A percentile compares a stretch with the other conserved stretches of the same genome.
phyloP scores from a whole-genome alignment of 2,113 vertebrate species.

The Acrocephalus kingi region DNA sequence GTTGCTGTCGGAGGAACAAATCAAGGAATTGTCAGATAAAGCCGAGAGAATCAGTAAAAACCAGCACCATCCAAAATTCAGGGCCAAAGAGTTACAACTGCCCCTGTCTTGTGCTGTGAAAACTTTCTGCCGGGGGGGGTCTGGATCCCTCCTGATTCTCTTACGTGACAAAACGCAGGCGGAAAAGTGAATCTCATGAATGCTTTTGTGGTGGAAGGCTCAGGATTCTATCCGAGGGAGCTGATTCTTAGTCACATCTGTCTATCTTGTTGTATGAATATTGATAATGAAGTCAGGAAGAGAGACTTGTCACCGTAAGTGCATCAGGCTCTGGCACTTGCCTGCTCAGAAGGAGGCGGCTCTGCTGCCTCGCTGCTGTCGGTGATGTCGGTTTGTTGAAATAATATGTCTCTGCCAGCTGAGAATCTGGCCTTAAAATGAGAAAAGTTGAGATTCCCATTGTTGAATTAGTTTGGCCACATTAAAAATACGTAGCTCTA shows the following conservation, averaged over 20 bases:
- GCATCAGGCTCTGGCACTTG: constrained; percentile 32
- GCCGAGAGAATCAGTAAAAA: not conserved
- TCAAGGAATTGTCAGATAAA: not conserved
- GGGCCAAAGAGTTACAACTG: not conserved
- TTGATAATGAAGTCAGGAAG: constrained; percentile 56
- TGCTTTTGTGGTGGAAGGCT: not conserved
- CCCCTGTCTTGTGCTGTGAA: not conserved
- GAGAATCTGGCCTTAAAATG: constrained; percentile 47
- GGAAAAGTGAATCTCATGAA: not conserved
- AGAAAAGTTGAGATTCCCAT: constrained; percentile 64
- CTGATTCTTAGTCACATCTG: constrained; percentile 43
- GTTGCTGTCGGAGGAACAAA: not conserved
- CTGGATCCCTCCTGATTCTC: not conserved
- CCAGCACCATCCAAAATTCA: not conserved
- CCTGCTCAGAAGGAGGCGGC: not conserved
- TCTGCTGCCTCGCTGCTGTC: constrained; percentile 33
- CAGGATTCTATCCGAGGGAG: not conserved
- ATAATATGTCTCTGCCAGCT: constrained; percentile 54
- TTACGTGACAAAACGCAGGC: not conserved
- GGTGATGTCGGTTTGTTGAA: constrained; percentile 33
- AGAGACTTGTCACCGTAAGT: constrained; percentile 34
- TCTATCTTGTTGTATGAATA: constrained; percentile 58
- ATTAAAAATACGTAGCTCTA: constrained; percentile 53
- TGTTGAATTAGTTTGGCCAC: constrained; percentile 63
- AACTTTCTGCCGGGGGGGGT: not conserved